Conservation (phyloP, 2,797 vertebrate genomes). For the Tympanoctomys barrerae region DNA sequence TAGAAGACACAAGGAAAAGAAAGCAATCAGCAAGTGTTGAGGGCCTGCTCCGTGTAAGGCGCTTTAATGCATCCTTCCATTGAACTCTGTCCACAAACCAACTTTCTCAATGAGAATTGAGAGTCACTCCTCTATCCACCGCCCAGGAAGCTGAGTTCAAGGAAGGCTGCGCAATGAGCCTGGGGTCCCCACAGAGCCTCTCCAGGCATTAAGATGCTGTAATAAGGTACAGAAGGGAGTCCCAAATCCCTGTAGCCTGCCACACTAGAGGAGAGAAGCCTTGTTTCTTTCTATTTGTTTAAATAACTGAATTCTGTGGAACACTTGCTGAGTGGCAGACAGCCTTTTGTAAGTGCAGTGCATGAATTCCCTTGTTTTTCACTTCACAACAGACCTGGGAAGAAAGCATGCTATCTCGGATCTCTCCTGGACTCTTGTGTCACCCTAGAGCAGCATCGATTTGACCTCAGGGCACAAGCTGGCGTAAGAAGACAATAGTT, state of each 20-base stretch:
- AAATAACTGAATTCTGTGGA: background rate
- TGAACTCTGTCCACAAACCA: background rate
- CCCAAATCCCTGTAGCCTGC: background rate
- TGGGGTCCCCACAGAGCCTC: background rate
- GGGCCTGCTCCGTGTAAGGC: background rate
- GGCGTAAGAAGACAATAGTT: background rate
- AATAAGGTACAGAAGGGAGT: background rate
- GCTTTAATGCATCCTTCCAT: background rate
- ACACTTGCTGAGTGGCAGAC: background rate
- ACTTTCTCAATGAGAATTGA: too few relatives aligned
- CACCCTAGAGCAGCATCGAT: background rate
- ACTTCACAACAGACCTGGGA: background rate
- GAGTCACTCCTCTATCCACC: background rate
- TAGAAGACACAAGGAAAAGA: background rate
- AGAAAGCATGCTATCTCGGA: background rate
- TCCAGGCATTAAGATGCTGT: background rate
- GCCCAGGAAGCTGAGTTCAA: background rate
- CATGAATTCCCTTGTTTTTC: background rate
- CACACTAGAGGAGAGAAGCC: background rate
- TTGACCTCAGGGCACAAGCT: constrained; percentile 1
- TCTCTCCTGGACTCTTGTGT: background rate
- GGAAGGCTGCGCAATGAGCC: background rate
- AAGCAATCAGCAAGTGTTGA: background rate
- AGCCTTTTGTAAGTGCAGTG: background rate
- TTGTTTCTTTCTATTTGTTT: constrained; percentile 25